Evolutionary conservation across 2,113 vertebrate genomes (phyloP).

Genomic region (Ameiurus melas): DNA sequence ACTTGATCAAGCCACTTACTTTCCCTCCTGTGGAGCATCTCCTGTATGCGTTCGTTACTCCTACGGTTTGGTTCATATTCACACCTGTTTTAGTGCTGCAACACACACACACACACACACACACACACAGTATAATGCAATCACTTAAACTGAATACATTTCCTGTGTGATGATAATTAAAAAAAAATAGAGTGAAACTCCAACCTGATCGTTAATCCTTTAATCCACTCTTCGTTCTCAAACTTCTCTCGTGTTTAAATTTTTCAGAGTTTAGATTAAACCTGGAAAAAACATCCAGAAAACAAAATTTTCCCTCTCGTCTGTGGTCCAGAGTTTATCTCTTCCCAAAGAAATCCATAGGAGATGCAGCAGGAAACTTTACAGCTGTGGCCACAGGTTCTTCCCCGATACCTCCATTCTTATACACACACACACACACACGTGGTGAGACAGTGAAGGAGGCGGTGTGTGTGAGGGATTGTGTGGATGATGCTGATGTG

Average conservation of each 20-base stretch:
- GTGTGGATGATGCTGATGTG: not conserved
- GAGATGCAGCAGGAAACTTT: conserved; percentile 8
- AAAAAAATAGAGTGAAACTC: not conserved
- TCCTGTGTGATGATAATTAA: not conserved
- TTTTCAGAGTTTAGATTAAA: not conserved
- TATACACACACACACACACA: not conserved
- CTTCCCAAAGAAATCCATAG: not conserved
- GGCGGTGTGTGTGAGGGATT: not conserved
- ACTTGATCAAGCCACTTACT: conserved; percentile 60
- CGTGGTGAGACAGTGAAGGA: not conserved
- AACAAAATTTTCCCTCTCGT: not conserved
- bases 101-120: conserved; percentile 12
- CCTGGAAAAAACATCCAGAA: not conserved
- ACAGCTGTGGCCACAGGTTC: conserved; percentile 15
- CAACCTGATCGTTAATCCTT: conserved; percentile 1
- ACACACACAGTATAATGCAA: not conserved
- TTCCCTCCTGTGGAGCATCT: conserved; percentile 75
- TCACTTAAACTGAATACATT: not conserved
- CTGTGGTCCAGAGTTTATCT: not conserved
- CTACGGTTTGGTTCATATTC: conserved; percentile 77
- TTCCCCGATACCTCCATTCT: not conserved
- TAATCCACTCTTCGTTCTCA: not conserved
- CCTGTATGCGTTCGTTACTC: conserved; percentile 71
- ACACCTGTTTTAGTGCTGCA: conserved; percentile 14
- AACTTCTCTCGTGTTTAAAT: not conserved